Evolutionary conservation across 2,888 invertebrate genomes (phyloP).

Genomic region (Tachina grossa): DNA sequence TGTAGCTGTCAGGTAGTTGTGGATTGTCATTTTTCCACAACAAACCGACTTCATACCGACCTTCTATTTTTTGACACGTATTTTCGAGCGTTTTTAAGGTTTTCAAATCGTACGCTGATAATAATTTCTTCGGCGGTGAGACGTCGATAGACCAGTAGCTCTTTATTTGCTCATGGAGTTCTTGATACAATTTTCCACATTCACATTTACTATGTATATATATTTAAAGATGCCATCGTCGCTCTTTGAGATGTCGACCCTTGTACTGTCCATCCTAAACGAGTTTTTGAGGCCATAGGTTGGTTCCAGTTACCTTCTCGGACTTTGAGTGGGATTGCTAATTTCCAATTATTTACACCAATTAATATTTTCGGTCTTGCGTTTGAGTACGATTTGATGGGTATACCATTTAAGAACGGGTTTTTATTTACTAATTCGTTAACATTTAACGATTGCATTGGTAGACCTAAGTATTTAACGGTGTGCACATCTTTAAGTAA

Average conservation of each 20-base stretch:
- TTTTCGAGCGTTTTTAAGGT: slow-evolving; percentile 50
- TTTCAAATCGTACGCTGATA: slow-evolving; percentile 55
- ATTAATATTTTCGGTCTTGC: slow-evolving; percentile 50
- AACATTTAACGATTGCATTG: slow-evolving; percentile 19
- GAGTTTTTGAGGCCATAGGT: slow-evolving; percentile 28
- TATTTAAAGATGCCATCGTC: neutral
- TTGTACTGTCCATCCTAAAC: slow-evolving; percentile 11
- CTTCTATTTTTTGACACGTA: slow-evolving; percentile 27
- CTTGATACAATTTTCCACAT: slow-evolving; percentile 11
- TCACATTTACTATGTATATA: slow-evolving; percentile 12
- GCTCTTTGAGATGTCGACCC: neutral
- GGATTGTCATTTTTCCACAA: slow-evolving; percentile 60
- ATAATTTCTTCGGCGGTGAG: neutral
- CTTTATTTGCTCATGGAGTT: slow-evolving; percentile 25
- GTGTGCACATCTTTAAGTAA: slow-evolving; percentile 28
- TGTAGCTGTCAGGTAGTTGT: slow-evolving; percentile 56
- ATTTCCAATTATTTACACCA: slow-evolving; percentile 49
- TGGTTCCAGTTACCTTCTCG: slow-evolving; percentile 37
- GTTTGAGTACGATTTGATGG: slow-evolving; percentile 22
- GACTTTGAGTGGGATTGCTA: slow-evolving; percentile 45
- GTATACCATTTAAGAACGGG: slow-evolving; percentile 8
- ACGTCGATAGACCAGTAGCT: slow-evolving; percentile 11
- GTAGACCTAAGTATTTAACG: slow-evolving; percentile 20
- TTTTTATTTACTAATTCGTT: neutral
- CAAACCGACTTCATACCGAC: slow-evolving; percentile 48